A percentile compares a stretch with the other conserved stretches of the same genome.
Evolutionary conservation across 1,140 invertebrate species (phyloP).

Genomic region (Heliothis subflexa): DNA sequence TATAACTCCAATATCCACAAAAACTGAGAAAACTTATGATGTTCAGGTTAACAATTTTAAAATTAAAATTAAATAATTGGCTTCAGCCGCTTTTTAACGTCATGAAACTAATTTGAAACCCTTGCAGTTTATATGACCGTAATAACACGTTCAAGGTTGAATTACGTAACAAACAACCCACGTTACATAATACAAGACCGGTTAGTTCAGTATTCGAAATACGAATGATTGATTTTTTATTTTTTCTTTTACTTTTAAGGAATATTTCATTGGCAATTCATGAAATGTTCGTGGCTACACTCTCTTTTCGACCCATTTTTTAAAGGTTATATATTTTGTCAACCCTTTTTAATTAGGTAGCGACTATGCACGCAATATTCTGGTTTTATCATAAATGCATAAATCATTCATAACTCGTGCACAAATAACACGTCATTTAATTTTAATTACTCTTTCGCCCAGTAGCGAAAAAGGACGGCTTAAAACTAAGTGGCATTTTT

Average conservation of each 20-base stretch:
- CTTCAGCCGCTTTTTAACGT: background rate
- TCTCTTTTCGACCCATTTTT: constrained; percentile 1
- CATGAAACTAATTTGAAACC: constrained; percentile 11
- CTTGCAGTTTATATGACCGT: constrained; percentile 33
- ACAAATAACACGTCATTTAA: too few species aligned
- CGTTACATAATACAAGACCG: constrained; percentile 43
- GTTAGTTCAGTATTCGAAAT: constrained; percentile 18
- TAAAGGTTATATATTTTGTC: background rate
- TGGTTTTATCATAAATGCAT: background rate
- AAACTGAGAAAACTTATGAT: too few species aligned
- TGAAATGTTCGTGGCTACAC: background rate
- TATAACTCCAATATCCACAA: too few species aligned
- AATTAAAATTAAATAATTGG: background rate
- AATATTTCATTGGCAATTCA: constrained; percentile 4
- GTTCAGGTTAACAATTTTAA: too few species aligned
- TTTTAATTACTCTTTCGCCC: too few species aligned
- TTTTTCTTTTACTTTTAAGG: constrained; percentile 12
- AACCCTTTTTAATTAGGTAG: background rate
- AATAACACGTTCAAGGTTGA: constrained; percentile 37
- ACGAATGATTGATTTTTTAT: constrained; percentile 10
- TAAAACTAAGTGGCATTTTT: too few species aligned
- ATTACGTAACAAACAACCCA: constrained; percentile 45
- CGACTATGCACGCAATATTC: background rate
- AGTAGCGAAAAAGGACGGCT: too few species aligned
- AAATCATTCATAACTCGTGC: too few species aligned